A percentile compares a stretch with the other conserved stretches of the same genome.
These are phyloP conservation scores for Coptotermes formosanus DNA, from an alignment of 1,140 invertebrate species.

Conservation along the genomic window DNA sequence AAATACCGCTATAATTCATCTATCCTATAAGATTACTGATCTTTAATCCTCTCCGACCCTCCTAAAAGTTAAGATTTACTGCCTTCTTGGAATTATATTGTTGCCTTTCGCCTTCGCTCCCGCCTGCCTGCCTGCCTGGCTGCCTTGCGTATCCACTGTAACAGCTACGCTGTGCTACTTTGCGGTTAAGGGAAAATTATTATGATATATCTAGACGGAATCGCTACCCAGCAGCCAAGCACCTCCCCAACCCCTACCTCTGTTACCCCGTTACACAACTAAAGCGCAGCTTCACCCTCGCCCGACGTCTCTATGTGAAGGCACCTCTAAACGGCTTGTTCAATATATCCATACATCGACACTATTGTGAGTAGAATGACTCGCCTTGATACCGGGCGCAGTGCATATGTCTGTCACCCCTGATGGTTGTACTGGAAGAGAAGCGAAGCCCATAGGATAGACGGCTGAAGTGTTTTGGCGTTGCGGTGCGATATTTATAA, in stretches of 20 bases:
- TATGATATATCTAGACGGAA: slow-evolving; percentile 55
- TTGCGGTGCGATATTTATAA: too few species aligned
- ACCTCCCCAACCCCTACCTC: background rate
- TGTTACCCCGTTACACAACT: background rate
- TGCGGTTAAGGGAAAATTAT: slow-evolving; percentile 53
- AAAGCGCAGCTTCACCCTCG: background rate
- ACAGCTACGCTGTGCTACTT: slow-evolving; percentile 33
- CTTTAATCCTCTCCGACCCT: slow-evolving; percentile 64
- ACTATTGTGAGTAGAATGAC: background rate
- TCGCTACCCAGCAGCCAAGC: slow-evolving; percentile 39
- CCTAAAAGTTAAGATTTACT: slow-evolving; percentile 72
- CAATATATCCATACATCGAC: background rate
- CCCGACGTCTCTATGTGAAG: background rate
- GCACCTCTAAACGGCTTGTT: background rate
- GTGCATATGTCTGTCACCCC: background rate
- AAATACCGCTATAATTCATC: slow-evolving; percentile 39
- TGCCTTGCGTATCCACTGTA: slow-evolving; percentile 5
- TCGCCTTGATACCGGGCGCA: background rate
- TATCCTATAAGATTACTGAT: slow-evolving; percentile 65
- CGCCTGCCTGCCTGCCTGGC: slow-evolving; percentile 35
- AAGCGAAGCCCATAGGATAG: too few species aligned
- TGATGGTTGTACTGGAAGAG: too few species aligned
- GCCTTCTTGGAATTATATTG: slow-evolving; percentile 61
- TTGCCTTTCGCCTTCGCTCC: slow-evolving; percentile 46
- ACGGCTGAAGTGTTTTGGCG: too few species aligned